Percentiles rank a stretch among this genome's conserved stretches.
These are phyloP conservation scores for Platichthys flesus DNA, from an alignment of 2,113 vertebrate species.

Conservation along the genomic window DNA sequence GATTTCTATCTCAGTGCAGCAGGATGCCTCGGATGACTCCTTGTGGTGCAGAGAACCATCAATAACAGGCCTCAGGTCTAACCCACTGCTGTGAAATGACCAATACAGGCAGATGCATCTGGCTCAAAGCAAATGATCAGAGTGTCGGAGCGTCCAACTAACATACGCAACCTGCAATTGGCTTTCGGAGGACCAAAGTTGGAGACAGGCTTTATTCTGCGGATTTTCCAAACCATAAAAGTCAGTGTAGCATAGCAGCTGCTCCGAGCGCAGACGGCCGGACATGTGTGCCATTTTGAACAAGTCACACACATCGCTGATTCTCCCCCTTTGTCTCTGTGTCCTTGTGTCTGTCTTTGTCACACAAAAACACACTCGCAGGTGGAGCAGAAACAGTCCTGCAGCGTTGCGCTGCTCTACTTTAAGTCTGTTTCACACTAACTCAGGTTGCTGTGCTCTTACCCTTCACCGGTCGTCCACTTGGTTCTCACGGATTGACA, in stretches of 20 bases:
- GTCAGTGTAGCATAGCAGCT: constrained; percentile 72
- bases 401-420: constrained; percentile 60
- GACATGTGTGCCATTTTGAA: constrained; percentile 65
- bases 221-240: constrained; percentile 40
- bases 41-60: constrained; percentile 49
- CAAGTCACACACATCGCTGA: constrained; percentile 66
- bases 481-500: constrained; percentile 3
- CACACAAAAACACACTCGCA: constrained; percentile 47
- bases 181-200: constrained; percentile 44
- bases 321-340: constrained; percentile 44
- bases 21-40: constrained; percentile 23
- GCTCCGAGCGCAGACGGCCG: constrained; percentile 59
- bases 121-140: constrained; percentile 15
- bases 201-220: constrained; percentile 27
- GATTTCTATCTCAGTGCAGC: constrained; percentile 27
- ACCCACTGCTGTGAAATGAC: constrained; percentile 24
- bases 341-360: constrained; percentile 50
- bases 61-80: constrained; percentile 21
- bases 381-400: constrained; percentile 62
- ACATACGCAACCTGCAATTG: constrained; percentile 11
- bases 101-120: constrained; percentile 12
- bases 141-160: constrained; percentile 22
- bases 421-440: constrained; percentile 52
- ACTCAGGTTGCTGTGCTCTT: constrained; percentile 43
- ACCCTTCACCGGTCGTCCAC: constrained; percentile 22